phyloP scores from a whole-genome alignment of 1,140 invertebrate species.

The Macrostomum lignano region DNA sequence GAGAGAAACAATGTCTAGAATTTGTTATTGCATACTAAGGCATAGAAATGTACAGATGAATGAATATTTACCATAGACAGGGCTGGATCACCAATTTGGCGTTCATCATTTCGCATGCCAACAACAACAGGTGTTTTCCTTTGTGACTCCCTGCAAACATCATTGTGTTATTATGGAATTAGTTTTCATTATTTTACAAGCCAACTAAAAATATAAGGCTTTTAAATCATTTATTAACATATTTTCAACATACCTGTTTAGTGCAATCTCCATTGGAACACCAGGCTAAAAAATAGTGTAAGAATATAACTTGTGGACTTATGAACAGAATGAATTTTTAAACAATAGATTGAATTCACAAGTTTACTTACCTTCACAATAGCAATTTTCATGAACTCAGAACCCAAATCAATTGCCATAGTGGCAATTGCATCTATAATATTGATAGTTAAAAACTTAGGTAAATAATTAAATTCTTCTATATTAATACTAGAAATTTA shows the following conservation, averaged over 20 bases:
- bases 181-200: neutral
- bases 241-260: too few relatives aligned
- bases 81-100: slow-evolving; percentile 76
- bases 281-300: too few relatives aligned
- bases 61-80: slow-evolving; percentile 35
- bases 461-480: too few relatives aligned
- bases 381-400: slow-evolving; percentile 85
- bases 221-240: too few relatives aligned
- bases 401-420: slow-evolving; percentile 87
- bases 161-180: slow-evolving; percentile 2
- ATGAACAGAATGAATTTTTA: too few relatives aligned
- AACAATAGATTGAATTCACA: too few relatives aligned
- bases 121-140: slow-evolving; percentile 71
- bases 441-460: too few relatives aligned
- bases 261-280: slow-evolving; percentile 90
- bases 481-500: too few relatives aligned
- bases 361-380: too few relatives aligned
- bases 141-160: slow-evolving; percentile 44
- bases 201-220: too few relatives aligned
- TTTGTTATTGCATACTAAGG: neutral
- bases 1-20: slow-evolving; percentile 1
- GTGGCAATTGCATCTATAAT: slow-evolving; percentile 40
- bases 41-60: slow-evolving; percentile 6
- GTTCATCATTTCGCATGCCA: slow-evolving; percentile 57
- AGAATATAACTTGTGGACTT: too few relatives aligned